Percentiles rank a stretch among this genome's conserved stretches.
These are phyloP conservation scores for Eupithecia subfuscata DNA, from an alignment of 2,888 invertebrate species.

Conservation along the genomic window DNA sequence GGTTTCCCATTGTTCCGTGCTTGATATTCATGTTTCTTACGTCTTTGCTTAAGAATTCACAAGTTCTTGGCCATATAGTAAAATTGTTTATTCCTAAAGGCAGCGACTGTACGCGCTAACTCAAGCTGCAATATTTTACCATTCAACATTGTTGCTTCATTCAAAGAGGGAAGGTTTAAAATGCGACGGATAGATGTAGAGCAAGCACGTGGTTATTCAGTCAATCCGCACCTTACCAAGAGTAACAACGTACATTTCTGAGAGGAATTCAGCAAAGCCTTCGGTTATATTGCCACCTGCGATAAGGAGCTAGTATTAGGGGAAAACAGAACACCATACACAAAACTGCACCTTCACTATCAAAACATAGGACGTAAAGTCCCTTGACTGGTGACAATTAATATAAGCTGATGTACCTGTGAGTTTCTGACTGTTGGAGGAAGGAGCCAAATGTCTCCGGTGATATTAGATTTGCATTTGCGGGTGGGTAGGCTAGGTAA, in stretches of 20 bases:
- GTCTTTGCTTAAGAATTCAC: constrained; percentile 41
- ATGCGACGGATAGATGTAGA: constrained; percentile 12
- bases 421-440: constrained; percentile 61
- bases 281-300: constrained; percentile 66
- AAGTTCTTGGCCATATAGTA: constrained; percentile 57
- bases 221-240: constrained; percentile 36
- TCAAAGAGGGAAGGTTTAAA: constrained; percentile 18
- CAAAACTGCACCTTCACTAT: constrained; percentile 48
- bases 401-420: constrained; percentile 55
- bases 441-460: constrained; percentile 52
- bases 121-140: constrained; percentile 12
- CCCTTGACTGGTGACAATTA: constrained; percentile 46
- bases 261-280: constrained; percentile 64
- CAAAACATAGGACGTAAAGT: constrained; percentile 41
- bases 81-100: constrained; percentile 50
- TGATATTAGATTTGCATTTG: constrained; percentile 55
- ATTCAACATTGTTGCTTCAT: constrained; percentile 13
- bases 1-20: constrained; percentile 41
- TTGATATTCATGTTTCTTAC: constrained; percentile 46
- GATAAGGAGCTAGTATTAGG: constrained; percentile 63
- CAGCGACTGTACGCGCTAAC: constrained; percentile 10
- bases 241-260: constrained; percentile 41
- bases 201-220: constrained; percentile 33
- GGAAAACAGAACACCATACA: constrained; percentile 38
- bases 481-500: constrained; percentile 16